Percentiles rank a stretch among this genome's conserved stretches.
phyloP scores from a whole-genome alignment of 2,888 invertebrate genomes.

The Drosophila mercatorum region DNA sequence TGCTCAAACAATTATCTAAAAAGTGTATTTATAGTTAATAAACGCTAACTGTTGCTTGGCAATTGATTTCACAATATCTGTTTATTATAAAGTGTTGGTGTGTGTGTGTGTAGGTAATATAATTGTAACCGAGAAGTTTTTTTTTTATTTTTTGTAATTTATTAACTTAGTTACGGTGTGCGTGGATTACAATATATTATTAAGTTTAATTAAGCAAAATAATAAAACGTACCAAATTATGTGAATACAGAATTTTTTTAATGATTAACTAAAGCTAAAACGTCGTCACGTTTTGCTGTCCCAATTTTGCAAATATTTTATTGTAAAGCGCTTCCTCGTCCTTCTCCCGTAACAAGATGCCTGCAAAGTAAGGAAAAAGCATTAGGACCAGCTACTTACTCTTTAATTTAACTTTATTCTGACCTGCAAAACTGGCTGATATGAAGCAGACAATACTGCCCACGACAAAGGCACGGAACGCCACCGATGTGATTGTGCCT shows the following conservation, averaged over 20 bases:
- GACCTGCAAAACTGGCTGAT: slow-evolving; percentile 95
- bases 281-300: slow-evolving; percentile 41
- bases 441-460: slow-evolving; percentile 94
- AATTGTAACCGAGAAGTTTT: slow-evolving; percentile 22
- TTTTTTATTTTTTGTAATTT: slow-evolving; percentile 1
- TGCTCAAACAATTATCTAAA: slow-evolving; percentile 32
- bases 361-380: slow-evolving; percentile 33
- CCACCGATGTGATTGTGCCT: slow-evolving; percentile 88
- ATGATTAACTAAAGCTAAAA: slow-evolving; percentile 8
- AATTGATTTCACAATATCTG: slow-evolving; percentile 23
- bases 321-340: slow-evolving; percentile 43
- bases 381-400: neutral
- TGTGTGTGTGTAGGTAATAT: slow-evolving; percentile 14
- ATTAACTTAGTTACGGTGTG: slow-evolving; percentile 7
- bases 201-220: slow-evolving; percentile 54
- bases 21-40: slow-evolving; percentile 4
- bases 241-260: too few species aligned
- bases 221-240: too few species aligned
- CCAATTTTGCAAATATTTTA: slow-evolving; percentile 50
- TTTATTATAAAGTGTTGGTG: slow-evolving; percentile 25
- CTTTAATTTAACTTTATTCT: neutral
- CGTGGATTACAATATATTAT: slow-evolving; percentile 18
- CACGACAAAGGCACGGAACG: slow-evolving; percentile 91
- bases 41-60: slow-evolving; percentile 5
- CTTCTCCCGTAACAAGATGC: slow-evolving; percentile 69